Evolutionary conservation across 2,888 invertebrate species (phyloP), one percentile per base, ranked within the genome.

Genomic region (Idaea straminata): DNA sequence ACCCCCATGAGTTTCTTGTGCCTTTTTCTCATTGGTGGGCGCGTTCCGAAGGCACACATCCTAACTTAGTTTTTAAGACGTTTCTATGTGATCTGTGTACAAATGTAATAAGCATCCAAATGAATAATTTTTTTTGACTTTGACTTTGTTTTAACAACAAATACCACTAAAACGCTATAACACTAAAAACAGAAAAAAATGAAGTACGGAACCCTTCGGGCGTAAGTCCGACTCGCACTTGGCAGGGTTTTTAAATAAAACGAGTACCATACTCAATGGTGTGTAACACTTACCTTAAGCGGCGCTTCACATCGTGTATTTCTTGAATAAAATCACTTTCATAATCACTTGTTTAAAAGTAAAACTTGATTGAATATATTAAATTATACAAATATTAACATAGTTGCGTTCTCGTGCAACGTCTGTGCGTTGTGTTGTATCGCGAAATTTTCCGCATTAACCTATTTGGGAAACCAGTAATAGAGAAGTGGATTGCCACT

Each of bases 361-460:
- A 10, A 64, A 35, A 61, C 47, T n/a, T 5, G 7, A 63, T 61
- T 64, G 64, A 61, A 64, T 64, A 57, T 62, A 64, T 61, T 61
- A 62, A 65, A 57, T 67, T 65, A 67, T 66, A 62, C 66, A 69
- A 66, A 69, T 67, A 70, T 69, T 68, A 64, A 67, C 73, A 69
- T 64, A 64, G 67, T 66, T 67, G 68, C 69, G 63, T 60, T 65
- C 66, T 62, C 64, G 64, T 61, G 66, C 47, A 57, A 35, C 15
- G 34, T 65, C 65, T 65, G 63, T 36, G 62, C 68, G 72, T 70
- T 25, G 63, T 70, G 65, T 64, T 64, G 66, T 67, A 63, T 25
- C 25, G 61, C 38, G 47, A 66, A 70, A 66, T 73, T 73, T 72
- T 70, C 72, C 70, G 70, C 62, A 67, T 64, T 65, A 59, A 64